A percentile compares a stretch with the other conserved stretches of the same genome.
Evolutionary conservation across 2,113 vertebrate genomes (phyloP).

Genomic region (Tauraco erythrolophus): DNA sequence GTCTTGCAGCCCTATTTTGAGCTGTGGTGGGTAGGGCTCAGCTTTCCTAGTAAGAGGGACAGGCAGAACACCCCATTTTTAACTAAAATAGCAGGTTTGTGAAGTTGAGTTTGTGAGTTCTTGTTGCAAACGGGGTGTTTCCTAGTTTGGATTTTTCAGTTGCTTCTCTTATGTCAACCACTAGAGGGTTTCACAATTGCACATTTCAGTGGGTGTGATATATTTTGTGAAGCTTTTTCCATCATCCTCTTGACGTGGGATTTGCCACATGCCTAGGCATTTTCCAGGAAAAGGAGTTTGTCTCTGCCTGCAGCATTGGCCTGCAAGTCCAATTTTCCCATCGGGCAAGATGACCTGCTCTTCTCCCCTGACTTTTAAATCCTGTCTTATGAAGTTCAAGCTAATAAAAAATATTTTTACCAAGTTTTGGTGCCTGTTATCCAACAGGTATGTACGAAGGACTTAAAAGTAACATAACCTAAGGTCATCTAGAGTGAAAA

Average conservation of each 20-base stretch:
- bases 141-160: neutral
- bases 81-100: neutral
- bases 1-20: neutral
- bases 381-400: neutral
- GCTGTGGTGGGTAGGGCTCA: neutral
- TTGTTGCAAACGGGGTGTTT: neutral
- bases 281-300: neutral
- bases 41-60: neutral
- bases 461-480: neutral
- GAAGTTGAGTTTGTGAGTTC: neutral
- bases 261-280: neutral
- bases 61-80: neutral
- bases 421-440: neutral
- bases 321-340: neutral
- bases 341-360: neutral
- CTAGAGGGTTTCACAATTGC: slow-evolving; percentile 3
- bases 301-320: neutral
- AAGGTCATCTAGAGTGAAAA: neutral
- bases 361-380: neutral
- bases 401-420: neutral
- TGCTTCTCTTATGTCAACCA: neutral
- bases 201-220: neutral
- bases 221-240: neutral
- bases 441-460: neutral
- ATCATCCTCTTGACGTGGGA: neutral